Conservation (phyloP, 2,797 vertebrate genomes). For the Rhincodon typus region DNA sequence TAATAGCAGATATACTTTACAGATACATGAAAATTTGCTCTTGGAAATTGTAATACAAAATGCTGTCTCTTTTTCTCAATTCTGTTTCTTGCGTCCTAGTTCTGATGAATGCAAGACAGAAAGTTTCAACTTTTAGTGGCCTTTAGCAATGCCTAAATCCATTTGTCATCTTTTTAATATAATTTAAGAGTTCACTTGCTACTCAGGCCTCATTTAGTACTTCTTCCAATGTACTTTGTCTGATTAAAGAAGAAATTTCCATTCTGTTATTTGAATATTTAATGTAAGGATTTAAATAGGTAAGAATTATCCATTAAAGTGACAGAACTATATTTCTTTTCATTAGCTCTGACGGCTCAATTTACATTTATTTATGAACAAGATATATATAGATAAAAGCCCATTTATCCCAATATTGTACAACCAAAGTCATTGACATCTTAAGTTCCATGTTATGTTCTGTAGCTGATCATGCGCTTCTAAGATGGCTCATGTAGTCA, state of each 20-base stretch:
- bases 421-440: no score
- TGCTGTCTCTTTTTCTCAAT: no score
- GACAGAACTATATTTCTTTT: neutral
- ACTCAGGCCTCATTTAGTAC: neutral
- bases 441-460: no score
- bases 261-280: neutral
- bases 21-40: no score
- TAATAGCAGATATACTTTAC: no score
- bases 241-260: neutral
- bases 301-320: constrained; percentile 10
- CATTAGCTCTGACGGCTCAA: neutral
- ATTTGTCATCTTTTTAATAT: neutral
- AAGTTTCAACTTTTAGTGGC: no score
- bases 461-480: no score
- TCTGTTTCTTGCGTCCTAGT: no score
- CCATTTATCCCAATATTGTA: neutral
- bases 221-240: neutral
- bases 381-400: neutral
- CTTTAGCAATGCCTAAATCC: no score
- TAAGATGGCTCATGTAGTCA: neutral
- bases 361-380: neutral
- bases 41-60: no score
- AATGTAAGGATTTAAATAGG: neutral
- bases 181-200: neutral
- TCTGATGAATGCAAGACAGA: no score